Evolutionary conservation across 1,140 invertebrate genomes (phyloP).

Genomic region (Amphibalanus amphitrite): DNA sequence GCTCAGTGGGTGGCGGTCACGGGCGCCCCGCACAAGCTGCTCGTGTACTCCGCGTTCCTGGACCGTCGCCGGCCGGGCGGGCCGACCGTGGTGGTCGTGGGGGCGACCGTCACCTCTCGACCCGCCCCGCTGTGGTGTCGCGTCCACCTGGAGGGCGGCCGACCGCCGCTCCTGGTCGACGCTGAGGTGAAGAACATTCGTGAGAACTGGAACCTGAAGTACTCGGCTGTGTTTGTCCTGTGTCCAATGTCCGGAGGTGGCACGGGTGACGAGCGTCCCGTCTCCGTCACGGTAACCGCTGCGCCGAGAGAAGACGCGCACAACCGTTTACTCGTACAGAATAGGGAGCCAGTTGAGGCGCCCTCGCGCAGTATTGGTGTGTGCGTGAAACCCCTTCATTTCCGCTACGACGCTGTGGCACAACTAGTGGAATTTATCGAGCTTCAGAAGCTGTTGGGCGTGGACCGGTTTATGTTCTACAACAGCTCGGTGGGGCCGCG

Average conservation of each 20-base stretch:
- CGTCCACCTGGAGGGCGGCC: conserved; percentile 44
- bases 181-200: conserved; percentile 47
- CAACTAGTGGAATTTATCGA: conserved; percentile 86
- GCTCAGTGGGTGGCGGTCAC: conserved; percentile 28
- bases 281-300: conserved; percentile 17
- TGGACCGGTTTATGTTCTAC: conserved; percentile 77
- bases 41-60: conserved; percentile 75
- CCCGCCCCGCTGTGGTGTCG: conserved; percentile 59
- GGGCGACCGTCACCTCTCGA: conserved; percentile 45
- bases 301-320: conserved; percentile 25
- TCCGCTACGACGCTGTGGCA: conserved; percentile 55
- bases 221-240: conserved; percentile 74
- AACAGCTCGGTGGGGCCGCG: conserved; percentile 68
- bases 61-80: conserved; percentile 30
- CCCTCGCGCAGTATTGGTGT: conserved; percentile 41
- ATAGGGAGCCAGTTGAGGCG: conserved; percentile 23
- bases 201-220: conserved; percentile 87
- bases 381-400: conserved; percentile 89
- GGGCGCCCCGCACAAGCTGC: conserved; percentile 47
- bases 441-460: conserved; percentile 66
- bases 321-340: conserved; percentile 36
- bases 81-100: conserved; percentile 45
- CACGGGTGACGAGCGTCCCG: conserved; percentile 28
- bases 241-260: conserved; percentile 44
- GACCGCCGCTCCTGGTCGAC: conserved; percentile 20